Base-by-base conservation (phyloP, 1,140 invertebrate genomes). In the Solenopsis invicta region DNA sequence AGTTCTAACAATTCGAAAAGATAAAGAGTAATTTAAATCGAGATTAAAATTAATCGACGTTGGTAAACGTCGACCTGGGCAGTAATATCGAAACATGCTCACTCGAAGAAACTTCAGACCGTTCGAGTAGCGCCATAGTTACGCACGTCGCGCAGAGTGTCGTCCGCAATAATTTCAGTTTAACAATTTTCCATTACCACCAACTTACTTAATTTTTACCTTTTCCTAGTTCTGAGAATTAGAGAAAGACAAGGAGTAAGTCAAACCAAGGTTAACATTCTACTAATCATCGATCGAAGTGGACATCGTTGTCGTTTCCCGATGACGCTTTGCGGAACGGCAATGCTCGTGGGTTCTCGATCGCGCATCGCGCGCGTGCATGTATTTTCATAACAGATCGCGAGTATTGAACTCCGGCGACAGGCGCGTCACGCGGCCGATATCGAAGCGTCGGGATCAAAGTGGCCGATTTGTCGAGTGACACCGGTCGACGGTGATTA, bases 401-500 rank as follows among this genome's bases (percentile, higher is more conserved):
- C 8, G 9, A 13, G 6, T 50, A 37, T 52, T 16, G 75, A 9
- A 34, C 12, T 16, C 4, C 9, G 66, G 10, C 24, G 59, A 34
- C 24, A 6, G 61, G 21, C 54, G 54, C 34, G 34, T 21, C 29
- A n/a, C 34, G 52, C 29, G 52, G 41, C 9, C 10, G 41, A 8
- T 24, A 45, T 48, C 74, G 74, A 2, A 13, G 12, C 29, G 21
- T 71, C 52, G 41, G 37, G 12, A 59, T 74, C 67, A 48, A 74
- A 61, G n/a, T 37, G 54, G 37, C 75, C 69, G 54, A 61, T 48
- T 59, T 37, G 54, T 56, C 52, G 80, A 72, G 67, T 50, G 74
- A 77, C 74, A 62, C 16, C 74, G 37, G 56, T 12, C 74, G 72
- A 52, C 45, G 45, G 45, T 34, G 76, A 80, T 81, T 69, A 81